A percentile compares a stretch with the other conserved stretches of the same genome.
Evolutionary conservation across 2,888 invertebrate species (phyloP).

Genomic region (Geotrupes spiniger): DNA sequence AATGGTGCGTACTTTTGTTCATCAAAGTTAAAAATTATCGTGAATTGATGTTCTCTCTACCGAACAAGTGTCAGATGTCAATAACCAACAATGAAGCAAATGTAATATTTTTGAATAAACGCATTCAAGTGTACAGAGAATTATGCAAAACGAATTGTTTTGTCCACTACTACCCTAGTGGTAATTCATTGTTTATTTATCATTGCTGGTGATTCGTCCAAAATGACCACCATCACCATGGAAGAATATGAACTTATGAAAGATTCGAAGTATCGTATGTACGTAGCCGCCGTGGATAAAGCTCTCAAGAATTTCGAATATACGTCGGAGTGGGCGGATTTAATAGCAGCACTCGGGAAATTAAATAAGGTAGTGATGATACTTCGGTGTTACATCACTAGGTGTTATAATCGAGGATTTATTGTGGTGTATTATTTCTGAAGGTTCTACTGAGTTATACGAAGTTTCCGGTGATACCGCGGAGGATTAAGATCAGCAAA

Average conservation of each 20-base stretch:
- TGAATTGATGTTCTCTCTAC: slow-evolving; percentile 1
- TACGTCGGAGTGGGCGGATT: slow-evolving; percentile 93
- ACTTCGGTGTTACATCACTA: background rate
- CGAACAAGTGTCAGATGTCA: slow-evolving; percentile 3
- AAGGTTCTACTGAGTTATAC: slow-evolving; percentile 75
- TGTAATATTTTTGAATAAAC: no score
- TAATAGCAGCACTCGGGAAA: slow-evolving; percentile 86
- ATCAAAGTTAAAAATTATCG: no score
- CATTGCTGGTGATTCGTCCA: background rate
- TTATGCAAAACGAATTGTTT: no score
- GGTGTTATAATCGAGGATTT: background rate
- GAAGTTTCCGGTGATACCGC: slow-evolving; percentile 82
- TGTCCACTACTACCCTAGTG: no score
- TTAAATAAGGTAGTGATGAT: slow-evolving; percentile 72
- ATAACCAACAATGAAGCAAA: background rate
- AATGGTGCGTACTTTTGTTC: no score
- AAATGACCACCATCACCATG: slow-evolving; percentile 57
- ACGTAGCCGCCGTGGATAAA: slow-evolving; percentile 79
- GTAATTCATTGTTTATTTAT: no score
- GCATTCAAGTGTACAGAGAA: no score
- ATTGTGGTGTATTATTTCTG: background rate
- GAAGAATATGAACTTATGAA: slow-evolving; percentile 80
- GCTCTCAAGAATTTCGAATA: slow-evolving; percentile 88
- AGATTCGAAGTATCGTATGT: slow-evolving; percentile 78
- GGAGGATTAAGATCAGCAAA: slow-evolving; percentile 84